Evolutionary conservation across 1,140 invertebrate genomes (phyloP).

Genomic region (Hylyphantes graminicola): DNA sequence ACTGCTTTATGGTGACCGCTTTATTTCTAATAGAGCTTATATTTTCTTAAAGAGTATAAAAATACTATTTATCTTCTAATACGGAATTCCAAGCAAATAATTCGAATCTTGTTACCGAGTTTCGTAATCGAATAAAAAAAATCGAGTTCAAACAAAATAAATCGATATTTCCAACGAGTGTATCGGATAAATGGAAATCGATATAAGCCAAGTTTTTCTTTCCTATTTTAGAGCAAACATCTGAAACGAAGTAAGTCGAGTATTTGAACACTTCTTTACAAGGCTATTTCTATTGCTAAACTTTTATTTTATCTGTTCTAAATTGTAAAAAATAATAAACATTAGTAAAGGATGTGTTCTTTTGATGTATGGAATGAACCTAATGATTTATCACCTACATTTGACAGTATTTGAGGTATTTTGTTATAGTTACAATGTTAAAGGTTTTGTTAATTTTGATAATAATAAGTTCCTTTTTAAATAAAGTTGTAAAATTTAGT

Average conservation of each 20-base stretch:
- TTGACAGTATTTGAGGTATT: too few species aligned
- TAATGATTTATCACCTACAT: too few species aligned
- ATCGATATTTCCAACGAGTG: constrained; percentile 37
- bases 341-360: too few species aligned
- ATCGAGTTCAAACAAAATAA: constrained; percentile 42
- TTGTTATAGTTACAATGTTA: too few species aligned
- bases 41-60: too few species aligned
- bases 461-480: too few species aligned
- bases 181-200: constrained; percentile 51
- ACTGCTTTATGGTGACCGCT: too few species aligned
- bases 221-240: constrained; percentile 23
- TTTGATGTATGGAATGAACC: too few species aligned
- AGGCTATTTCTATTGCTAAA: not conserved
- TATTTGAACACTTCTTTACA: not conserved
- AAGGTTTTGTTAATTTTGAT: too few species aligned
- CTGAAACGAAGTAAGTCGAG: constrained; percentile 1
- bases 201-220: constrained; percentile 21
- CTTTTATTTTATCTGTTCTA: not conserved
- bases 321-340: not conserved
- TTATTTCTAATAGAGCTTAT: too few species aligned
- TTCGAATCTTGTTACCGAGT: constrained; percentile 41
- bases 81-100: constrained; percentile 46
- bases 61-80: constrained; percentile 6
- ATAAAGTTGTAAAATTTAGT: too few species aligned
- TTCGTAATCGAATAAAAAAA: constrained; percentile 50